These are phyloP conservation scores for Malthinus seriepunctatus DNA, from an alignment of 2,888 invertebrate genomes.

Conservation along the genomic window DNA sequence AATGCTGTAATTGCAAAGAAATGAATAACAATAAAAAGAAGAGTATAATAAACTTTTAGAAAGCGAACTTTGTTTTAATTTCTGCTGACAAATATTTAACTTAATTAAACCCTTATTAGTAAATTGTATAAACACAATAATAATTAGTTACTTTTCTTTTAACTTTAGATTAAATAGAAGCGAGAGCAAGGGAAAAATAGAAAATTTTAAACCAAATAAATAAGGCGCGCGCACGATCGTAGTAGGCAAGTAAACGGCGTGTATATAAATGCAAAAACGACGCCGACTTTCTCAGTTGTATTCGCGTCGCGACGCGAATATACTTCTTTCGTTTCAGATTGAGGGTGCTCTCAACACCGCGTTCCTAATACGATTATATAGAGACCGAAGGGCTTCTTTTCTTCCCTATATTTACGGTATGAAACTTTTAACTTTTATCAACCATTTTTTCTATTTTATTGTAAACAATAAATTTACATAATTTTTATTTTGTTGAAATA, in stretches of 20 bases:
- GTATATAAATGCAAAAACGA: constrained; percentile 32
- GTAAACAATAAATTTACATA: no score
- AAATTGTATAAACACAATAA: no score
- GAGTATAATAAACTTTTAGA: no score
- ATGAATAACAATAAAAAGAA: no score
- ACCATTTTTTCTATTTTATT: no score
- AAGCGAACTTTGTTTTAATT: no score
- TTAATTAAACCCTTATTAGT: no score
- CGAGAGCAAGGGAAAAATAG: background rate
- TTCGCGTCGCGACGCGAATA: constrained; percentile 30
- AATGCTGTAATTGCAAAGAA: no score
- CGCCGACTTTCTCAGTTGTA: constrained; percentile 29
- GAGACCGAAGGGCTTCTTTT: background rate
- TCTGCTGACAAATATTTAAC: no score
- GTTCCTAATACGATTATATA: constrained; percentile 8
- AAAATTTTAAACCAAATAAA: no score
- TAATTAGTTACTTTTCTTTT: no score
- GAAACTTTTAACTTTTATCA: constrained; percentile 1
- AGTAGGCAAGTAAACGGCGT: constrained; percentile 25
- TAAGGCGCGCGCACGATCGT: constrained; percentile 26
- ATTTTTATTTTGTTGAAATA: no score
- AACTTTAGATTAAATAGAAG: background rate
- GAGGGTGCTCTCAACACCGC: background rate
- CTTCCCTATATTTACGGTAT: constrained; percentile 2
- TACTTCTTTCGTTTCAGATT: constrained; percentile 1